Conservation (phyloP, 2,113 vertebrate species). For the Lepus europaeus region DNA sequence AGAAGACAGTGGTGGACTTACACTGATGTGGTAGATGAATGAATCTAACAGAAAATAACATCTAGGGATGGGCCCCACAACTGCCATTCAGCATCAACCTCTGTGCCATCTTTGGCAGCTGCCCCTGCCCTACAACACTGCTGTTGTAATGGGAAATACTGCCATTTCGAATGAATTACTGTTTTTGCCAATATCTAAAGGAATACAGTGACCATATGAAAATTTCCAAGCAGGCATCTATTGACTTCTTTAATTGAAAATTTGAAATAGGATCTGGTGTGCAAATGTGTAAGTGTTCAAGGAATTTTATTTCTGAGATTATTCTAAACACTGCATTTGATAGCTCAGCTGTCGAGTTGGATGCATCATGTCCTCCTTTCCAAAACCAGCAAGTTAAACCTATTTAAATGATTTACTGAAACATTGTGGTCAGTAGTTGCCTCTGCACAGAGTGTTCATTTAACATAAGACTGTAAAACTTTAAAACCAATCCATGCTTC, state of each 20-base stretch:
- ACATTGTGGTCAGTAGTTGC: constrained; percentile 26
- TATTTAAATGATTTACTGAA: constrained; percentile 58
- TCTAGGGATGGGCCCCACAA: not conserved
- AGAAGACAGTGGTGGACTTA: not conserved
- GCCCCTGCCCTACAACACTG: not conserved
- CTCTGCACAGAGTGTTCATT: constrained; percentile 9
- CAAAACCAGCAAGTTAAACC: constrained; percentile 27
- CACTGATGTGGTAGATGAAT: not conserved
- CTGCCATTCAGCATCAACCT: not conserved
- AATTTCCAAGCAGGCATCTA: not conserved
- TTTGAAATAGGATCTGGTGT: not conserved
- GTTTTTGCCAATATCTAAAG: not conserved
- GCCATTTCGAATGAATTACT: not conserved
- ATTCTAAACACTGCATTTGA: not conserved
- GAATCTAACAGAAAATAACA: not conserved
- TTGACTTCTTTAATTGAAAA: constrained; percentile 9
- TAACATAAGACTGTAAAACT: constrained; percentile 44
- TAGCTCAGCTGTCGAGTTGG: not conserved
- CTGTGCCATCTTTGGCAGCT: not conserved
- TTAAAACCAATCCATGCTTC: constrained; percentile 30
- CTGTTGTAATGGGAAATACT: not conserved
- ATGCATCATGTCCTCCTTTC: not conserved
- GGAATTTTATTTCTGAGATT: not conserved
- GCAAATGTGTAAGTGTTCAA: not conserved
- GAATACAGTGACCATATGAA: not conserved